Percentiles rank a stretch among this genome's conserved stretches.
These are phyloP conservation scores for Acrocephalus kingi DNA, from an alignment of 2,113 vertebrate species.

Conservation along the genomic window DNA sequence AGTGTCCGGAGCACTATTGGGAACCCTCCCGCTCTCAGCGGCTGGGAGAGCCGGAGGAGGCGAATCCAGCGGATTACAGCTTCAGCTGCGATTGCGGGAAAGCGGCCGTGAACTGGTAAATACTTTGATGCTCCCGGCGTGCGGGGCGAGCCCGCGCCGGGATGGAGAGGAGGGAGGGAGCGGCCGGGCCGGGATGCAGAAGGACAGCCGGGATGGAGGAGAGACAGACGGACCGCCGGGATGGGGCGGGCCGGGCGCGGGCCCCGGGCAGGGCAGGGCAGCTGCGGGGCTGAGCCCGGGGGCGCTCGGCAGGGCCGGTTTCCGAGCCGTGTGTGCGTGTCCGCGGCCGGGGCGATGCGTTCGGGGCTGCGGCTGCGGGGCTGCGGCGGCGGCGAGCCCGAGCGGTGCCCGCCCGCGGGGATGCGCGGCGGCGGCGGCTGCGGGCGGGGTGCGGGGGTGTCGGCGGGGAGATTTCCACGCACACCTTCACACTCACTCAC, in stretches of 20 bases:
- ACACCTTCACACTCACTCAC: neutral
- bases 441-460: neutral
- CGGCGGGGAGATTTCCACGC: neutral
- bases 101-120: constrained; percentile 73
- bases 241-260: neutral
- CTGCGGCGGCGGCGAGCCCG: neutral
- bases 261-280: neutral
- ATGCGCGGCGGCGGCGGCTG: neutral
- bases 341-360: neutral
- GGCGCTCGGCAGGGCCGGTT: neutral
- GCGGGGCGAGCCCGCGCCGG: constrained; percentile 13
- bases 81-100: constrained; percentile 5
- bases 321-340: neutral
- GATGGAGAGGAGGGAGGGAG: neutral
- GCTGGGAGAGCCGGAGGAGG: constrained; percentile 18
- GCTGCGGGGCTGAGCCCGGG: neutral
- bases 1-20: constrained; percentile 66
- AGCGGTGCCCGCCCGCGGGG: neutral
- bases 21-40: constrained; percentile 36
- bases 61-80: constrained; percentile 35
- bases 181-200: neutral
- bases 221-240: neutral
- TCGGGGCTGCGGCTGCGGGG: neutral
- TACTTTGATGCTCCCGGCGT: constrained; percentile 69
- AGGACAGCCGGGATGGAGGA: neutral